These are phyloP conservation scores for Chalcosyrphus nemorum DNA, from an alignment of 2,888 invertebrate species.

Conservation along the genomic window DNA sequence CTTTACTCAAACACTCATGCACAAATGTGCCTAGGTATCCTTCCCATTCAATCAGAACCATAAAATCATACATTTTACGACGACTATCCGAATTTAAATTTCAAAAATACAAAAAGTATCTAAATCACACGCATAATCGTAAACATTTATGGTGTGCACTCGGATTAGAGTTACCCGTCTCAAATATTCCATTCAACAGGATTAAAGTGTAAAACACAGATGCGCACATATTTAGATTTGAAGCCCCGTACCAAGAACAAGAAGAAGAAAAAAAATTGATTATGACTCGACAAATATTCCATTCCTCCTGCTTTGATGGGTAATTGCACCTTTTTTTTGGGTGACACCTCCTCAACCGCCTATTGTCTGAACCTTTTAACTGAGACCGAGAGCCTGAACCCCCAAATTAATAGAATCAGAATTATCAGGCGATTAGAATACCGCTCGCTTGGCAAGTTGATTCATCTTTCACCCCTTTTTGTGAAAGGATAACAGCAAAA, in stretches of 20 bases:
- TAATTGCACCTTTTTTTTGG: constrained; percentile 48
- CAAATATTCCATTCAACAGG: constrained; percentile 67
- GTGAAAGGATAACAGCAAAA: too few species aligned
- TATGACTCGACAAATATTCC: constrained; percentile 69
- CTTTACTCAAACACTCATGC: not conserved
- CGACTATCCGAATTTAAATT: not conserved
- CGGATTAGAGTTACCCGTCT: constrained; percentile 64
- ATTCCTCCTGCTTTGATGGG: constrained; percentile 41
- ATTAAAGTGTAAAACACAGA: constrained; percentile 72
- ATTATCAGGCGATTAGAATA: constrained; percentile 72
- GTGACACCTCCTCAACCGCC: constrained; percentile 61
- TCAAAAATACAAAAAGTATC: constrained; percentile 25
- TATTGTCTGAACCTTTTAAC: constrained; percentile 62
- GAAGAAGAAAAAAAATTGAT: constrained; percentile 39
- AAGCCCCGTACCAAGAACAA: not conserved
- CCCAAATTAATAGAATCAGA: constrained; percentile 72
- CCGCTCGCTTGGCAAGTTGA: constrained; percentile 52
- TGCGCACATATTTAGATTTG: constrained; percentile 44
- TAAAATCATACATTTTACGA: constrained; percentile 17
- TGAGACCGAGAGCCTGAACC: constrained; percentile 36
- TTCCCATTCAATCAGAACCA: not conserved
- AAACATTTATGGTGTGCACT: constrained; percentile 80
- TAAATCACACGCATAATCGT: constrained; percentile 79
- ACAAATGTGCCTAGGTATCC: not conserved
- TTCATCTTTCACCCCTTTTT: constrained; percentile 5